A percentile compares a stretch with the other conserved stretches of the same genome.
Conservation (phyloP, 1,140 invertebrate species). For the Panagrolaimus sp. region DNA sequence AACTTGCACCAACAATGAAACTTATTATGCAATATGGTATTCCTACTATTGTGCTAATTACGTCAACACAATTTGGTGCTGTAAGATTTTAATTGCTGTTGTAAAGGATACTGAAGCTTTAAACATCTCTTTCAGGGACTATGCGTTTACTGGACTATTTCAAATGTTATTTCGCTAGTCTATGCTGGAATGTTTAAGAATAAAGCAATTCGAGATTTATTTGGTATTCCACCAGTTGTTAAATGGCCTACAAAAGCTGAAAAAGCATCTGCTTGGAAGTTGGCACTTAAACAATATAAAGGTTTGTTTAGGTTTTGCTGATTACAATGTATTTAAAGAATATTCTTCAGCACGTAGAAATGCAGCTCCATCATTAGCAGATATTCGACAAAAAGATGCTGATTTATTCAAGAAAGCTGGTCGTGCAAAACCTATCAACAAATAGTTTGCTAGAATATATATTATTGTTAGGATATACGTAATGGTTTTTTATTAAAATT, state of each 20-base stretch:
- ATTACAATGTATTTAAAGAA: neutral
- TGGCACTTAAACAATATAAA: constrained; percentile 14
- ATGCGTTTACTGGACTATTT: constrained; percentile 80
- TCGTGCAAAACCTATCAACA: constrained; percentile 42
- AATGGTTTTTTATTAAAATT: too few relatives aligned
- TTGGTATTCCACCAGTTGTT: constrained; percentile 71
- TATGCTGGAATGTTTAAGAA: constrained; percentile 76
- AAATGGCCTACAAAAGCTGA: constrained; percentile 62
- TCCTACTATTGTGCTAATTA: constrained; percentile 75
- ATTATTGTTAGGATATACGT: too few relatives aligned
- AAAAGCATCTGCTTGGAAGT: constrained; percentile 70
- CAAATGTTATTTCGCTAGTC: constrained; percentile 77
- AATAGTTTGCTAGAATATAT: neutral
- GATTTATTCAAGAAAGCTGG: constrained; percentile 49
- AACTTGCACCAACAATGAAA: constrained; percentile 40
- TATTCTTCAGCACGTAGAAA: constrained; percentile 27
- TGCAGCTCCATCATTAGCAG: constrained; percentile 35
- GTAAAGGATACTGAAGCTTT: constrained; percentile 5
- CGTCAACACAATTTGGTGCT: constrained; percentile 79
- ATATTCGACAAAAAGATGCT: constrained; percentile 37
- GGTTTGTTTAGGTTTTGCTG: neutral
- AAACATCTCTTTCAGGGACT: constrained; percentile 73
- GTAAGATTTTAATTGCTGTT: constrained; percentile 63
- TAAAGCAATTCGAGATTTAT: constrained; percentile 69
- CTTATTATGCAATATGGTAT: constrained; percentile 59